phyloP scores from a whole-genome alignment of 2,797 vertebrate genomes.

The Centropyge bicolor region DNA sequence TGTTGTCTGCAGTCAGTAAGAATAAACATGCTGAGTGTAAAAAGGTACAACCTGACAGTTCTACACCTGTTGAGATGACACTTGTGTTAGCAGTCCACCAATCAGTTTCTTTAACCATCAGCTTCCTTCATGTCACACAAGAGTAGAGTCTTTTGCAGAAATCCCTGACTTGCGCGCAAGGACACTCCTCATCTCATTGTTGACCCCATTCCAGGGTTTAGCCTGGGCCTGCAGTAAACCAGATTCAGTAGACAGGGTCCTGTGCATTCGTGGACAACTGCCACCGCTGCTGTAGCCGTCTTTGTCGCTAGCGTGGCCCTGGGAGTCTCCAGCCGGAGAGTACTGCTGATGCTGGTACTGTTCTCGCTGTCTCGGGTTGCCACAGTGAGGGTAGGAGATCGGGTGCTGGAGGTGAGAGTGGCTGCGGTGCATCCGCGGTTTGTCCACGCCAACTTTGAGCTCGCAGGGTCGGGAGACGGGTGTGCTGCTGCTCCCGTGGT shows the following conservation, averaged over 20 bases:
- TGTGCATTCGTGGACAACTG: constrained; percentile 78
- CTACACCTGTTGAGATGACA: constrained; percentile 23
- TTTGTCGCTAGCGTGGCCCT: constrained; percentile 68
- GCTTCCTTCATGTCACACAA: constrained; percentile 82
- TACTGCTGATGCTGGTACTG: constrained; percentile 74
- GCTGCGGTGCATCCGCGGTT: constrained; percentile 72
- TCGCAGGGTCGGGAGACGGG: constrained; percentile 70
- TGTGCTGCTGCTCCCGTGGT: constrained; percentile 64
- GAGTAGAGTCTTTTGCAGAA: constrained; percentile 90
- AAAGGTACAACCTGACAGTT: constrained; percentile 26
- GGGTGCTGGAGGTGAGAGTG: constrained; percentile 84
- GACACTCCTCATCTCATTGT: constrained; percentile 89
- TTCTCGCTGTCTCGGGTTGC: constrained; percentile 75
- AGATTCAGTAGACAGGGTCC: constrained; percentile 85
- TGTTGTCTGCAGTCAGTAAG: constrained; percentile 13
- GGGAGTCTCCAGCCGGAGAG: constrained; percentile 68
- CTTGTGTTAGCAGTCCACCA: constrained; percentile 12
- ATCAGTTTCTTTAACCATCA: constrained; percentile 17
- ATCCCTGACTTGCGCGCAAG: constrained; percentile 83
- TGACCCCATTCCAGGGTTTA: constrained; percentile 89
- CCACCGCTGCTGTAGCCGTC: constrained; percentile 78
- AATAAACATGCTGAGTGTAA: constrained; percentile 27
- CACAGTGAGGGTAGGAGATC: constrained; percentile 80
- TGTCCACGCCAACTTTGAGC: constrained; percentile 77
- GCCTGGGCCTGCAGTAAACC: constrained; percentile 83